Conservation (phyloP, 2,113 vertebrate genomes). For the Hipposideros armiger region DNA sequence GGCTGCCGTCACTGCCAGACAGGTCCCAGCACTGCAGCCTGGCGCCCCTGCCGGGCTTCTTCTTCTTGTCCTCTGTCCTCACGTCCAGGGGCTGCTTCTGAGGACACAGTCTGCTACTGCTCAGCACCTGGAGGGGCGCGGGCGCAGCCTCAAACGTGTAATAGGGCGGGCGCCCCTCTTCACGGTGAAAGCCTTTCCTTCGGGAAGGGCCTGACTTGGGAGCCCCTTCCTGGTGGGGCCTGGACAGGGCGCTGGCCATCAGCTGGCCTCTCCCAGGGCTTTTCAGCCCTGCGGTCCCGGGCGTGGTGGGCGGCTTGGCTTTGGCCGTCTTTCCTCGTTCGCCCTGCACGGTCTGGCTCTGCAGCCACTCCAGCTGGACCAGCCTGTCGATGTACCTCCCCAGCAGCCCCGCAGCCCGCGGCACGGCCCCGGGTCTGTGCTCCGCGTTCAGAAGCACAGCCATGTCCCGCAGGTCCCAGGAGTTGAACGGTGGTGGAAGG, state of each 20-base stretch:
- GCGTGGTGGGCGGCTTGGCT: slow-evolving; percentile 79
- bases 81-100: slow-evolving; percentile 61
- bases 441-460: slow-evolving; percentile 89
- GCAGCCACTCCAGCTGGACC: slow-evolving; percentile 93
- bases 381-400: slow-evolving; percentile 92
- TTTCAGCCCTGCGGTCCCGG: slow-evolving; percentile 69
- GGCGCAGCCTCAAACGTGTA: background rate
- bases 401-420: slow-evolving; percentile 86
- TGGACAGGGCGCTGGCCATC: slow-evolving; percentile 58
- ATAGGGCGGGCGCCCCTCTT: slow-evolving; percentile 24
- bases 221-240: slow-evolving; percentile 68
- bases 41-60: background rate
- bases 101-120: background rate
- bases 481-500: slow-evolving; percentile 93
- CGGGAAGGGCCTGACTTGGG: slow-evolving; percentile 66
- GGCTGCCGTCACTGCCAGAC: background rate
- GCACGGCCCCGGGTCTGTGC: slow-evolving; percentile 71
- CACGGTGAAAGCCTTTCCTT: slow-evolving; percentile 15
- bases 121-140: background rate
- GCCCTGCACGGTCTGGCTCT: slow-evolving; percentile 90
- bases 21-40: slow-evolving; percentile 57
- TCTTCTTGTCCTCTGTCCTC: slow-evolving; percentile 79
- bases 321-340: slow-evolving; percentile 87
- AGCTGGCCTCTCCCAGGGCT: slow-evolving; percentile 84
- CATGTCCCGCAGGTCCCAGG: slow-evolving; percentile 93